Percentiles rank a stretch among this genome's conserved stretches.
Evolutionary conservation across 37 sponge, comb jelly and placozoan genomes (phyloP).

Genomic region (Crambe crambe): DNA sequence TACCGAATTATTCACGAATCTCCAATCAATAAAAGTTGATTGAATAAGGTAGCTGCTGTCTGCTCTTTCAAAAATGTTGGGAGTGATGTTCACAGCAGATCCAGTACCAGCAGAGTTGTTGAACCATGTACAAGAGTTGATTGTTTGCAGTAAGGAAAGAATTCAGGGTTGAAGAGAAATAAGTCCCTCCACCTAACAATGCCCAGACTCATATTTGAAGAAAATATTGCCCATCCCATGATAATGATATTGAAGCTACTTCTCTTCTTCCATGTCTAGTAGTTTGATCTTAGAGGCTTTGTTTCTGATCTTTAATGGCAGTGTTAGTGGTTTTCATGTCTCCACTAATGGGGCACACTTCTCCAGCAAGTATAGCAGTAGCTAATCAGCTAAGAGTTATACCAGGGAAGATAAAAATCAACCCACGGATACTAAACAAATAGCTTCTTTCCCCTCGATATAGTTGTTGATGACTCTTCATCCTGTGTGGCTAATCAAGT

Average conservation of each 20-base stretch:
- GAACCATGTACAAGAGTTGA: too few relatives aligned
- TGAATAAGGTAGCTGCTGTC: too few relatives aligned
- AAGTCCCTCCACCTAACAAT: too few relatives aligned
- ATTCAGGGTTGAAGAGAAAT: too few relatives aligned
- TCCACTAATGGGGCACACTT: slow-evolving; percentile 15
- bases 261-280: slow-evolving; percentile 33
- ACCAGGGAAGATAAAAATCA: slow-evolving; percentile 26
- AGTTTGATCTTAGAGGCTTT: not conserved
- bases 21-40: too few relatives aligned
- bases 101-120: too few relatives aligned
- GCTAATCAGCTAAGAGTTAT: slow-evolving; percentile 9
- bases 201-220: too few relatives aligned
- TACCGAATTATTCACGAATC: too few relatives aligned
- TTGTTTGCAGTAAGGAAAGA: too few relatives aligned
- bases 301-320: not conserved
- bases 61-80: too few relatives aligned
- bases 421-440: not conserved
- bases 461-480: not conserved
- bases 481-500: not conserved
- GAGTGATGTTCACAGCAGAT: too few relatives aligned
- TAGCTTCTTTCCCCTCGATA: slow-evolving; percentile 1
- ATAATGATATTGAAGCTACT: slow-evolving; percentile 24
- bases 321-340: not conserved
- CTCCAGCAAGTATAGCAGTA: not conserved
- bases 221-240: too few relatives aligned